phyloP scores from a whole-genome alignment of 2,797 vertebrate genomes.

The Columba guinea region DNA sequence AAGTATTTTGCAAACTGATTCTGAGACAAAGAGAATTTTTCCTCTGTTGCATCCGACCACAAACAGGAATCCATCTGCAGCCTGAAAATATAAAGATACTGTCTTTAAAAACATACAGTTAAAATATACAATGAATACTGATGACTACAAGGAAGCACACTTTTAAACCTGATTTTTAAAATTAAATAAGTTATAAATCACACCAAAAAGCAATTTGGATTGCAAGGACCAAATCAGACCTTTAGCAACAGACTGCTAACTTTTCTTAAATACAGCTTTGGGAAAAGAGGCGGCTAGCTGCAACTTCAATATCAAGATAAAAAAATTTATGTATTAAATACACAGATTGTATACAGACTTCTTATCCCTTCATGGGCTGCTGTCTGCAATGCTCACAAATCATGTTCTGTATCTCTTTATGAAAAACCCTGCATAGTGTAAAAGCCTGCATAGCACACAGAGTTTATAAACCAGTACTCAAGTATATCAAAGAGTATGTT shows the following conservation, averaged over 20 bases:
- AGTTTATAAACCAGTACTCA: not conserved
- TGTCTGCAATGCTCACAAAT: not conserved
- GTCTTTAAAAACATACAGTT: not conserved
- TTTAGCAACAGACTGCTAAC: not conserved
- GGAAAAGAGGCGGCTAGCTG: not conserved
- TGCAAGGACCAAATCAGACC: not conserved
- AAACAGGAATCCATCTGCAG: constrained; percentile 95
- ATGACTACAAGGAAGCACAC: not conserved
- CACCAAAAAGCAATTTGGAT: not conserved
- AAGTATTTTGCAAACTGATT: constrained; percentile 92
- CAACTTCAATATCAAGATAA: not conserved
- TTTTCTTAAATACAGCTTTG: not conserved
- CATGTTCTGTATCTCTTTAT: not conserved
- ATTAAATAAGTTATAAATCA: not conserved
- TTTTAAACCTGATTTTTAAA: not conserved
- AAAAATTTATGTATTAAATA: not conserved
- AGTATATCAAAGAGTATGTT: not conserved
- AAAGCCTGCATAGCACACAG: not conserved
- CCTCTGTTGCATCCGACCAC: constrained; percentile 96
- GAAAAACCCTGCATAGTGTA: not conserved
- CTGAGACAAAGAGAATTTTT: constrained; percentile 94
- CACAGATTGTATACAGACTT: not conserved
- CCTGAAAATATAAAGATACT: constrained; percentile 76
- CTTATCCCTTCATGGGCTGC: not conserved
- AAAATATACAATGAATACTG: not conserved